Percentiles rank a stretch among this genome's conserved stretches.
These are phyloP conservation scores for Hyles lineata DNA, from an alignment of 2,888 invertebrate species.

Conservation along the genomic window DNA sequence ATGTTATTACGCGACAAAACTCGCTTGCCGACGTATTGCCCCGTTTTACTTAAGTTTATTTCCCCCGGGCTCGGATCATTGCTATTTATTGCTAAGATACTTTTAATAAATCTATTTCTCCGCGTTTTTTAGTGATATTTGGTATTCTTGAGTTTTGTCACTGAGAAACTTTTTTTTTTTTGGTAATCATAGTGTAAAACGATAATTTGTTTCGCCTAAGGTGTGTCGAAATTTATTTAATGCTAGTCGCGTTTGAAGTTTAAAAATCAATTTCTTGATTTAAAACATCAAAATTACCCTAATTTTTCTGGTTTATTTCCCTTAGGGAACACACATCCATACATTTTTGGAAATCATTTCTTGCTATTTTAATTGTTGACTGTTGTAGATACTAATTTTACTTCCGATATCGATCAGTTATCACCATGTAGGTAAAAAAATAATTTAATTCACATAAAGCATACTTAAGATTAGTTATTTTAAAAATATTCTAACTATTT, in stretches of 20 bases:
- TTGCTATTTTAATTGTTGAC: not conserved
- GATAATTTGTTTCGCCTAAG: too few relatives aligned
- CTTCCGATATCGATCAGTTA: too few relatives aligned
- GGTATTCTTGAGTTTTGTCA: not conserved
- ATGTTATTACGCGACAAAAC: slow-evolving; percentile 40
- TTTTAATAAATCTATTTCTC: slow-evolving; percentile 26
- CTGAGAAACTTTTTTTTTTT: not conserved
- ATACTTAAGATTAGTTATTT: not conserved
- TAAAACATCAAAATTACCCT: too few relatives aligned
- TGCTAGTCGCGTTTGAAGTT: too few relatives aligned
- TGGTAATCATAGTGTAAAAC: not conserved
- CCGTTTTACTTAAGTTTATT: slow-evolving; percentile 57
- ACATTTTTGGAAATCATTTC: not conserved
- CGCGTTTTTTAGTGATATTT: not conserved
- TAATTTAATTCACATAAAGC: too few relatives aligned
- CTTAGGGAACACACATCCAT: too few relatives aligned
- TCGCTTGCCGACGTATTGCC: slow-evolving; percentile 31
- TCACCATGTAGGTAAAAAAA: too few relatives aligned
- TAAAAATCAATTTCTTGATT: too few relatives aligned
- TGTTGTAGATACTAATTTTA: too few relatives aligned
- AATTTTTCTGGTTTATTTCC: too few relatives aligned
- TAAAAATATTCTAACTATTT: not conserved
- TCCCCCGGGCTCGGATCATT: slow-evolving; percentile 55
- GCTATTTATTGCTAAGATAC: slow-evolving; percentile 41
- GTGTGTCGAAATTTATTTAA: too few relatives aligned